Evolutionary conservation across 2,888 invertebrate genomes (phyloP).

Genomic region (Linyphia triangularis): DNA sequence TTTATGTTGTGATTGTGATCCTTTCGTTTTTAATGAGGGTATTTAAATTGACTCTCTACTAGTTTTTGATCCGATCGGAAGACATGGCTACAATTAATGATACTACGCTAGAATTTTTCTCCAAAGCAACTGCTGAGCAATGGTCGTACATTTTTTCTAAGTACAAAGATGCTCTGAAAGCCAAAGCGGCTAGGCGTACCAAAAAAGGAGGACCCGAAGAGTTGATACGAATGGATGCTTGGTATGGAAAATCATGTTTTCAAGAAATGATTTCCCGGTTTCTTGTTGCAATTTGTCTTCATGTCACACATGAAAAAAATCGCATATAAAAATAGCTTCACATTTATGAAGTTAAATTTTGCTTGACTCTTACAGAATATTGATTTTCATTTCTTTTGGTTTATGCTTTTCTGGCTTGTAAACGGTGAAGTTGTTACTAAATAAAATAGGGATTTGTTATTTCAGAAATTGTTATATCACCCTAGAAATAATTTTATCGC

Average conservation of each 20-base stretch:
- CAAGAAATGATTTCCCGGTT: neutral
- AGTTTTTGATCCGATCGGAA: neutral
- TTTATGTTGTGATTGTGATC: conserved; percentile 47
- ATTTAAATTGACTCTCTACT: conserved; percentile 5
- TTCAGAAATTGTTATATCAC: too few relatives aligned
- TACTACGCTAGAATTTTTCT: conserved; percentile 86
- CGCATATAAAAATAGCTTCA: too few relatives aligned
- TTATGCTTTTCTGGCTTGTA: too few relatives aligned
- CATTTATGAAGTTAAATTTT: neutral
- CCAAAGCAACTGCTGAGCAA: conserved; percentile 89
- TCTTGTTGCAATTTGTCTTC: too few relatives aligned
- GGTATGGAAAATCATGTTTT: conserved; percentile 84
- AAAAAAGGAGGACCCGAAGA: conserved; percentile 91
- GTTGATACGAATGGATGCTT: conserved; percentile 95
- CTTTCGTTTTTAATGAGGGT: neutral
- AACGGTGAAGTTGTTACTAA: too few relatives aligned
- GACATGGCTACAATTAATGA: conserved; percentile 76
- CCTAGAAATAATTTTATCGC: too few relatives aligned
- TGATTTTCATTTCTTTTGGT: too few relatives aligned
- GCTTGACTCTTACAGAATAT: neutral
- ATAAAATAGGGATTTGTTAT: too few relatives aligned
- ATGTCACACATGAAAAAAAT: too few relatives aligned
- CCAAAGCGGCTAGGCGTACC: conserved; percentile 93
- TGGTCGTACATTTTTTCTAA: conserved; percentile 92
- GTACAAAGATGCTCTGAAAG: conserved; percentile 93